Evolutionary conservation across 2,888 invertebrate species (phyloP).

Genomic region (Tachina lurida): DNA sequence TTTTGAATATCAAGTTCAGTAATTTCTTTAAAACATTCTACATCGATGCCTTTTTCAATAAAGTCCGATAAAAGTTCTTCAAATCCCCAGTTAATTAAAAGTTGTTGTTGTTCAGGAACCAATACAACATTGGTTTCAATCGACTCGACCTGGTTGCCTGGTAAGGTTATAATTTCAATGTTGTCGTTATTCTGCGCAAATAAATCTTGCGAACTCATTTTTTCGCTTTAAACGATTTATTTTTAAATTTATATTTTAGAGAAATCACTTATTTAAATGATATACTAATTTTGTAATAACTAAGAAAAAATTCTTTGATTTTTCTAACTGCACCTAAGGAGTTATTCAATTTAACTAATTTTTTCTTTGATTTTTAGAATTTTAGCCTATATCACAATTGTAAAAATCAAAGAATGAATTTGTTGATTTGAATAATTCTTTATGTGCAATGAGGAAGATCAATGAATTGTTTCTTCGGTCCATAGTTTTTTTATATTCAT

Average conservation of each 20-base stretch:
- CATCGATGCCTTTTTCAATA: constrained; percentile 33
- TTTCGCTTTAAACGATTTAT: constrained; percentile 53
- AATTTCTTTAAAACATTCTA: constrained; percentile 34
- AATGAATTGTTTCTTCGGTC: not conserved
- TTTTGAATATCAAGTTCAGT: constrained; percentile 37
- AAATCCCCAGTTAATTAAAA: constrained; percentile 31
- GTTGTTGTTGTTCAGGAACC: constrained; percentile 26
- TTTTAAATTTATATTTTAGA: constrained; percentile 46
- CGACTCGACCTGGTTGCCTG: constrained; percentile 45
- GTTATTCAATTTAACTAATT: constrained; percentile 26
- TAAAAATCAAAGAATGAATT: constrained; percentile 28
- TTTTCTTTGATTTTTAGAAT: constrained; percentile 26
- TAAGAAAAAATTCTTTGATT: constrained; percentile 30
- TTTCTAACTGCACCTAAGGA: constrained; percentile 32
- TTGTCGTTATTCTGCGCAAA: constrained; percentile 41
- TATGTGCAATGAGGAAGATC: constrained; percentile 27
- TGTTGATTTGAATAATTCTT: constrained; percentile 24
- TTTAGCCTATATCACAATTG: constrained; percentile 30
- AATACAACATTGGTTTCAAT: constrained; percentile 45
- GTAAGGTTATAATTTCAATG: constrained; percentile 35
- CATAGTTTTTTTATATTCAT: constrained; percentile 23
- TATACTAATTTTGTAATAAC: constrained; percentile 26
- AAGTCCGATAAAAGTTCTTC: constrained; percentile 31
- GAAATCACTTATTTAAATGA: constrained; percentile 39
- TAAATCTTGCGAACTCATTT: constrained; percentile 48